Conservation (phyloP, 2,113 vertebrate species). For the Melanocharis versteri region DNA sequence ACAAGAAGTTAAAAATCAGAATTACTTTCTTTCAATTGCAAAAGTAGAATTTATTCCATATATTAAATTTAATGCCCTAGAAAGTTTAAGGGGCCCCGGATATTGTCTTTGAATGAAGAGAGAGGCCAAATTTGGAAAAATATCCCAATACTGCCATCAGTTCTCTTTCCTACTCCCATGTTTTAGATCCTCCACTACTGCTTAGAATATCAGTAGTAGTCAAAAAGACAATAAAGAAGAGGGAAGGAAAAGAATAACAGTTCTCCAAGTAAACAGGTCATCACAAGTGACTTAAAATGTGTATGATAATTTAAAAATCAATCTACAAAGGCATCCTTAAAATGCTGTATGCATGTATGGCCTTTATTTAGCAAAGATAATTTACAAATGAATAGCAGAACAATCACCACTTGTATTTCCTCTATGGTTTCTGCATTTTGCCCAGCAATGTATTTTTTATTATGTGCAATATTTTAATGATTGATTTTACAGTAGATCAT, state of each 20-base stretch:
- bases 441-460: background rate
- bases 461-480: background rate
- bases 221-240: background rate
- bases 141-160: background rate
- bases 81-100: background rate
- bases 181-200: background rate
- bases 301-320: background rate
- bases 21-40: background rate
- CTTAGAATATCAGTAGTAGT: background rate
- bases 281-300: background rate
- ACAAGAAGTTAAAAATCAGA: background rate
- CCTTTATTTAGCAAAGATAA: background rate
- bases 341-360: background rate
- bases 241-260: background rate
- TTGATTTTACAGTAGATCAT: background rate
- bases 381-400: background rate
- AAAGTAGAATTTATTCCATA: background rate
- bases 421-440: background rate
- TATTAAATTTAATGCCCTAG: background rate
- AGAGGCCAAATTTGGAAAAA: background rate
- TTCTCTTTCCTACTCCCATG: background rate
- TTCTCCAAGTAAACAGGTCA: background rate
- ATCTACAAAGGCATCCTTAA: background rate
- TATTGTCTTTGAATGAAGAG: background rate
- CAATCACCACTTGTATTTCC: background rate